phyloP scores from a whole-genome alignment of 2,888 invertebrate species.

The Globia sparganii region DNA sequence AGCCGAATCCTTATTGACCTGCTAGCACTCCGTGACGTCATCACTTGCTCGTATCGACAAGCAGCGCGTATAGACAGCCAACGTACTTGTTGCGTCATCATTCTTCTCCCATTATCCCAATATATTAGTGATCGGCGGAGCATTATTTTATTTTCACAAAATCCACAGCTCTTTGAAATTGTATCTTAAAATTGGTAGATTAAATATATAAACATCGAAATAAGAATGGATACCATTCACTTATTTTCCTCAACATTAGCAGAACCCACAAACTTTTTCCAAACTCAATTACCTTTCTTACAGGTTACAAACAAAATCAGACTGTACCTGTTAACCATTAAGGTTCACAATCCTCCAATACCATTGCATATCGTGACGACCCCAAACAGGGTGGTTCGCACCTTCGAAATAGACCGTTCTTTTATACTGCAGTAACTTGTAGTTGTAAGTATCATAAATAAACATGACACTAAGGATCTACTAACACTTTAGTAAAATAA shows the following conservation, averaged over 20 bases:
- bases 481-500: not conserved
- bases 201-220: too few relatives aligned
- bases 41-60: not conserved
- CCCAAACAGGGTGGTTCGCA: not conserved
- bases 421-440: not conserved
- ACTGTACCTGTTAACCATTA: not conserved
- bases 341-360: not conserved
- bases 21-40: conserved; percentile 5
- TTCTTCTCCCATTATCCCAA: too few relatives aligned
- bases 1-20: conserved; percentile 4
- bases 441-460: not conserved
- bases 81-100: not conserved
- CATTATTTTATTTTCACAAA: too few relatives aligned
- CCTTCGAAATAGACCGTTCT: not conserved
- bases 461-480: not conserved
- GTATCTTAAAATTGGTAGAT: too few relatives aligned
- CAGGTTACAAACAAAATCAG: not conserved
- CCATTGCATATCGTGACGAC: not conserved
- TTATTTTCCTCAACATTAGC: not conserved
- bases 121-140: not conserved
- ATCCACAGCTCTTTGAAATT: too few relatives aligned
- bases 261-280: not conserved
- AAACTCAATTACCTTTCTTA: not conserved
- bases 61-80: too few relatives aligned
- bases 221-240: not conserved